Evolutionary conservation across 2,888 invertebrate genomes (phyloP).

Genomic region (Xanthia icteritia): DNA sequence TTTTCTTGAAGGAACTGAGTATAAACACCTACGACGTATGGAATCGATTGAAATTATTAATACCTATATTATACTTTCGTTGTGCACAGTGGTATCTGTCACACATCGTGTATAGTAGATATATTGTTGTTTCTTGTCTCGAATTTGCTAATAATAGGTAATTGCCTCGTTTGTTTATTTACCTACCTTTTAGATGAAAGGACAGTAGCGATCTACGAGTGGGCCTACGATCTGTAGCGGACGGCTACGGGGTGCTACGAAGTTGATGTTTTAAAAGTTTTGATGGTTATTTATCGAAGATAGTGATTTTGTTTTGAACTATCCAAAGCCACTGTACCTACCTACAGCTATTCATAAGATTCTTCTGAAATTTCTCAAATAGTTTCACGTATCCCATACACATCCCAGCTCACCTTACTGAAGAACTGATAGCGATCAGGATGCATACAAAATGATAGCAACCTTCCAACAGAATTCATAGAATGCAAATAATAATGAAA

Average conservation of each 20-base stretch:
- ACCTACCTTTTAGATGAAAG: background rate
- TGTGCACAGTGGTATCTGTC: background rate
- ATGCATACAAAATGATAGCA: slow-evolving; percentile 43
- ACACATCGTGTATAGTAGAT: background rate
- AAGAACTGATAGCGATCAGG: slow-evolving; percentile 54
- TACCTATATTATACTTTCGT: background rate
- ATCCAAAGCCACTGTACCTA: background rate
- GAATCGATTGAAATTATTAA: slow-evolving; percentile 36
- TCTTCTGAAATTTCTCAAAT: background rate
- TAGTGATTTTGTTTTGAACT: background rate
- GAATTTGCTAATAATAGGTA: background rate
- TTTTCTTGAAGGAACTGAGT: slow-evolving; percentile 28
- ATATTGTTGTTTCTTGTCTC: slow-evolving; percentile 4
- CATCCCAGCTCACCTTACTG: slow-evolving; percentile 35
- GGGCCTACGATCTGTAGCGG: background rate
- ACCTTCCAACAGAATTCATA: slow-evolving; percentile 61
- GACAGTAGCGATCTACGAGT: background rate
- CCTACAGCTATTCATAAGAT: background rate
- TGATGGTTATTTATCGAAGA: background rate
- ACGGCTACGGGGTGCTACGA: background rate
- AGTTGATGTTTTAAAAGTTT: background rate
- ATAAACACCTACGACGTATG: slow-evolving; percentile 34
- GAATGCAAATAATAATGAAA: slow-evolving; percentile 85
- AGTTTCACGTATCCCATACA: slow-evolving; percentile 16
- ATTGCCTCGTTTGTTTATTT: background rate